These are phyloP conservation scores for Tenthredo notha DNA, from an alignment of 2,888 invertebrate genomes.

Conservation along the genomic window DNA sequence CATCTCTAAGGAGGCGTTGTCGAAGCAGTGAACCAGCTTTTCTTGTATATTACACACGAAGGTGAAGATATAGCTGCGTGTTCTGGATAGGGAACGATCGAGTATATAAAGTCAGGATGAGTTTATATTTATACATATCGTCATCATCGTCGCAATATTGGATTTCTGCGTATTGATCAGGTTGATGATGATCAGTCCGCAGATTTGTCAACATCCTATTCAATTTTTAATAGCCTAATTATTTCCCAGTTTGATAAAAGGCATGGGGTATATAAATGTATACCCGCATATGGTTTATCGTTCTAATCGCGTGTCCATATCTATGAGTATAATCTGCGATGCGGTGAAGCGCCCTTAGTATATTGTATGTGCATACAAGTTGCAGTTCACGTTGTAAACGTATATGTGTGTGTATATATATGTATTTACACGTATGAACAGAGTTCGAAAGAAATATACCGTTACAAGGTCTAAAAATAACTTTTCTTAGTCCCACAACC, in stretches of 20 bases:
- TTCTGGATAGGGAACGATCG: neutral
- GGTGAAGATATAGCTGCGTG: neutral
- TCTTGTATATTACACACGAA: neutral
- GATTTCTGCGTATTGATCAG: neutral
- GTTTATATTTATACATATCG: neutral
- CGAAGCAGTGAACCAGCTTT: neutral
- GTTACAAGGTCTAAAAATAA: constrained; percentile 51
- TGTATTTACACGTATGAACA: neutral
- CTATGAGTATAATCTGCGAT: neutral
- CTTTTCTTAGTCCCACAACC: constrained; percentile 18
- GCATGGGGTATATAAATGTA: neutral
- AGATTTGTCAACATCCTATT: neutral
- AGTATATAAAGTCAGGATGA: neutral
- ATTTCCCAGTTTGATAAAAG: neutral
- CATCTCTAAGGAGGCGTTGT: too few relatives aligned
- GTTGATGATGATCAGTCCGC: neutral
- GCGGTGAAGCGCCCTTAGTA: constrained; percentile 1
- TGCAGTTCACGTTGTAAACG: neutral
- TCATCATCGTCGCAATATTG: neutral
- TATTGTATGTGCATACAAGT: neutral
- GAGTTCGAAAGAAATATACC: constrained; percentile 25
- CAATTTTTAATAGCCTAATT: neutral
- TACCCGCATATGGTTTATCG: neutral
- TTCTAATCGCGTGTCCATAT: neutral
- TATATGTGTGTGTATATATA: neutral